These are phyloP conservation scores for Carapus acus DNA, from an alignment of 2,797 vertebrate species.

Conservation along the genomic window DNA sequence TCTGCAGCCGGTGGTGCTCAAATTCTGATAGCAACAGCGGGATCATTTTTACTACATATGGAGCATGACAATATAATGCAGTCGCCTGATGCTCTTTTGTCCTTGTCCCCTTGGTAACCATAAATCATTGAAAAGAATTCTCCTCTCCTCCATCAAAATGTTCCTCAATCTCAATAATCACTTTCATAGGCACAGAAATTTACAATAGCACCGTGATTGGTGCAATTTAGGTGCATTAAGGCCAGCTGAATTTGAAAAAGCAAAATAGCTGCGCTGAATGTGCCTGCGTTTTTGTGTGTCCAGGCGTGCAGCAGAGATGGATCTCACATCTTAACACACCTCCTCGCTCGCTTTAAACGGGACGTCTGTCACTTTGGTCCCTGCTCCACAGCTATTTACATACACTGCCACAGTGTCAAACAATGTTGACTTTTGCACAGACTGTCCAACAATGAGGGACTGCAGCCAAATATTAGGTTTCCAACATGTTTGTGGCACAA, in stretches of 20 bases:
- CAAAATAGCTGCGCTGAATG: conserved; percentile 15
- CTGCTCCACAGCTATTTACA: conserved; percentile 13
- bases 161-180: conserved; percentile 46
- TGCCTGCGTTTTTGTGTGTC: conserved; percentile 2
- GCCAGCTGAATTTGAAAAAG: conserved; percentile 30
- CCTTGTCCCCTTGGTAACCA: conserved; percentile 55
- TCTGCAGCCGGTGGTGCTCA: neutral
- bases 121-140: conserved; percentile 31
- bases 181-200: conserved; percentile 48
- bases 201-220: conserved; percentile 56
- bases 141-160: conserved; percentile 32
- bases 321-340: conserved; percentile 20
- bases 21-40: conserved; percentile 20
- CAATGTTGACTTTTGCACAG: conserved; percentile 1
- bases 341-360: conserved; percentile 37
- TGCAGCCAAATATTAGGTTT: conserved; percentile 1
- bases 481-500: neutral
- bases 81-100: conserved; percentile 35
- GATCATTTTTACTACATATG: conserved; percentile 19
- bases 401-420: neutral
- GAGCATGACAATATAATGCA: conserved; percentile 56
- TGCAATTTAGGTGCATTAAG: conserved; percentile 66
- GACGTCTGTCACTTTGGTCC: conserved; percentile 25
- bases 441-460: conserved; percentile 16
- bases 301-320: conserved; percentile 9